A percentile compares a stretch with the other conserved stretches of the same genome.
These are phyloP conservation scores for Caenorhabditis sp. DNA, from an alignment of 2,888 invertebrate species.

Conservation along the genomic window DNA sequence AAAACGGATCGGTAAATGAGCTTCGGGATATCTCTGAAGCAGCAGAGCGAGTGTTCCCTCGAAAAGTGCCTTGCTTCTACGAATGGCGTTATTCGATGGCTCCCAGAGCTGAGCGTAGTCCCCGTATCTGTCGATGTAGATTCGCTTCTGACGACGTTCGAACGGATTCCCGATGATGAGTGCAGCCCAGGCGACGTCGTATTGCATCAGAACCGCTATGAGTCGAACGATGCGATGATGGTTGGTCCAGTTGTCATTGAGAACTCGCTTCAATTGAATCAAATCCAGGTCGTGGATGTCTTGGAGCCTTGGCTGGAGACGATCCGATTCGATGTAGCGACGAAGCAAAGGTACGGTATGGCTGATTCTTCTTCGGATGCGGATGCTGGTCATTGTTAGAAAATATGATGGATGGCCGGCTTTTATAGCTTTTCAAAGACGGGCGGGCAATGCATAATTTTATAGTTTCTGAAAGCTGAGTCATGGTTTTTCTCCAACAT, in stretches of 20 bases:
- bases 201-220: not conserved
- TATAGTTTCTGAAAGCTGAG: too few species aligned
- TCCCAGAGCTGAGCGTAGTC: slow-evolving; percentile 3
- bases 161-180: not conserved
- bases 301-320: slow-evolving; percentile 4
- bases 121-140: slow-evolving; percentile 3
- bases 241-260: slow-evolving; percentile 10
- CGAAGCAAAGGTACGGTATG: not conserved
- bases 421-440: too few species aligned
- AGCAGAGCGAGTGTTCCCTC: not conserved
- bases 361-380: not conserved
- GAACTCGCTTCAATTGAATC: slow-evolving; percentile 4
- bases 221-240: not conserved
- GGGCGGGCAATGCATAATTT: too few species aligned
- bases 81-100: not conserved
- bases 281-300: not conserved
- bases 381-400: not conserved
- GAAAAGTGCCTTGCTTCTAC: not conserved
- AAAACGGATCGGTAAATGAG: not conserved
- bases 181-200: slow-evolving; percentile 1
- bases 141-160: not conserved
- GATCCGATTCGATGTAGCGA: not conserved
- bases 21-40: not conserved
- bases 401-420: not conserved
- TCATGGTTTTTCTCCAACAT: too few species aligned